Base-by-base conservation (phyloP, 2,888 invertebrate genomes). In the Stomorhina lunata region DNA sequence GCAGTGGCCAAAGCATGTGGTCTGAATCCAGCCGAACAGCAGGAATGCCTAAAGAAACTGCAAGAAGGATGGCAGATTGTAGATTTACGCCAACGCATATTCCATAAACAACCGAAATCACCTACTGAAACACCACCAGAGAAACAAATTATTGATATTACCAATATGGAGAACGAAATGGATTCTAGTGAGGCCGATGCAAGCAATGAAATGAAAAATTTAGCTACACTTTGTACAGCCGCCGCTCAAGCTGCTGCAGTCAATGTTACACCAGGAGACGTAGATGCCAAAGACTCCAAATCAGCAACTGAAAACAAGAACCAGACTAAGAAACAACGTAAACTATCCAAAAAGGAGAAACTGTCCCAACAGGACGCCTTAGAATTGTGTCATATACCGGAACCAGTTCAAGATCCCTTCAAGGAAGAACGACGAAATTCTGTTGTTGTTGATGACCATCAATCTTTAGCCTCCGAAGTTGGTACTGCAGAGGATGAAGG, bases 61-160 rank as follows among this genome's bases (percentile, higher is more conserved):
- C 89, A 90, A 83, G 90, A 91, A 79, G 89, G 90, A 29, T 90
- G 90, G 86, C 89, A 90, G 63, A 88, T 91, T 83, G 88, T 89
- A 57, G 87, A 88, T 32, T 88, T 90, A 81, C 90, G 89, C 29
- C 82, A 82, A 57, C 90, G 90, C 66, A 88, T 90, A 79, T 90
- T 91, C 78, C 89, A 89, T 68, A 91, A 91, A 84, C 91, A 91
- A 82, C 91, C 91, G n/a, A 92, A 92, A 85, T 91, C 92, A 15
- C 91, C 91, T 25, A 90, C 91, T 40, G 92, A 91, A 84, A 90
- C 92, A 43, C 88, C 88, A 29, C 87, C 88, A 50, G 89, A 89
- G 43, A 88, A 85, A 9, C 84, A 86, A 66, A 34, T 90, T 84
- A 77, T 75, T 4, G 84, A 84, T 65, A 69, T 82, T 37, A 81